These are phyloP conservation scores for Leucozona laternaria DNA, from an alignment of 2,888 invertebrate genomes.

Conservation along the genomic window DNA sequence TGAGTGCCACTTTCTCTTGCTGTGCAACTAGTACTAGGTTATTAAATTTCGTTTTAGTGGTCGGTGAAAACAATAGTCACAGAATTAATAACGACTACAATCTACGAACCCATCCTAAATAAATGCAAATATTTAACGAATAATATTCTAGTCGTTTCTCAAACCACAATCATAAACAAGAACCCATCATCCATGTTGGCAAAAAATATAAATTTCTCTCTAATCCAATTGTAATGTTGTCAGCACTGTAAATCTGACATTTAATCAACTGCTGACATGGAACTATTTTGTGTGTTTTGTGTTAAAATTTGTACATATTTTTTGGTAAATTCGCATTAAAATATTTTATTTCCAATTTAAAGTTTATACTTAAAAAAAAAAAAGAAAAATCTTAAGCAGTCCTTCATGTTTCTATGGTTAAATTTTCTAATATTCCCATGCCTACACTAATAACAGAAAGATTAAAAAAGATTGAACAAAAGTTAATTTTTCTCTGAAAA, in stretches of 20 bases:
- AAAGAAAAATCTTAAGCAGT: neutral
- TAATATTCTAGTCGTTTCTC: neutral
- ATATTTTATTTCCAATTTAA: neutral
- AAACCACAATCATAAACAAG: neutral
- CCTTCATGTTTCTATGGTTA: neutral
- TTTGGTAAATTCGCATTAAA: constrained; percentile 76
- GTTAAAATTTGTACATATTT: constrained; percentile 77
- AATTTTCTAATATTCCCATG: neutral
- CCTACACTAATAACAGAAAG: neutral
- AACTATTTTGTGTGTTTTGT: constrained; percentile 78
- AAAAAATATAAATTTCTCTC: constrained; percentile 13
- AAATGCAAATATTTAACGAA: constrained; percentile 9
- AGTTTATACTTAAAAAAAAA: constrained; percentile 2
- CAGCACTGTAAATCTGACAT: constrained; percentile 68
- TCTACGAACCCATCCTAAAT: neutral
- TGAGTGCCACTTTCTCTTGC: too few relatives aligned
- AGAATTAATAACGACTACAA: too few relatives aligned
- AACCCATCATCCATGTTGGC: constrained; percentile 57
- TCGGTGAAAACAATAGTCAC: too few relatives aligned
- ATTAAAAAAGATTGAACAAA: constrained; percentile 13
- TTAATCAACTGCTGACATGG: constrained; percentile 79
- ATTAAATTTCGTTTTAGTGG: too few relatives aligned
- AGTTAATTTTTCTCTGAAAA: neutral
- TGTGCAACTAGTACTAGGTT: too few relatives aligned
- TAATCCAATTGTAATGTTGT: constrained; percentile 51